Evolutionary conservation across 2,888 invertebrate genomes (phyloP).

Genomic region (Tuta absoluta): DNA sequence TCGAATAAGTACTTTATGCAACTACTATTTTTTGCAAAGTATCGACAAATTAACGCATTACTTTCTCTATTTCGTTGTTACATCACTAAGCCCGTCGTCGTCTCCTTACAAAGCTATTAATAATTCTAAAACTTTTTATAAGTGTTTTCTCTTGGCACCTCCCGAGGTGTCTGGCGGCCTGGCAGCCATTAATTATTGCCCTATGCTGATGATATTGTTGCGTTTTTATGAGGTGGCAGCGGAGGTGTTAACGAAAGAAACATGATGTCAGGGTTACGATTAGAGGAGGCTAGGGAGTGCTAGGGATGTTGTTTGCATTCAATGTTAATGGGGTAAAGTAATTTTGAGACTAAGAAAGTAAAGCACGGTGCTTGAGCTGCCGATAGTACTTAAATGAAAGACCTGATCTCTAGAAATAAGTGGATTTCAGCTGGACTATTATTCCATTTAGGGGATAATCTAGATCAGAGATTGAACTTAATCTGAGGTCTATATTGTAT

Average conservation of each 20-base stretch:
- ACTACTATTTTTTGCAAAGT: background rate
- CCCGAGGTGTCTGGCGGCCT: constrained; percentile 44
- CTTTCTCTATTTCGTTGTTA: background rate
- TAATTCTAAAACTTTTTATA: constrained; percentile 77
- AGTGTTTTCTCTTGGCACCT: constrained; percentile 67
- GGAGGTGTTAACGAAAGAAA: constrained; percentile 24
- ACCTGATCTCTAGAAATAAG: too few species aligned
- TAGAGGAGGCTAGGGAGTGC: constrained; percentile 1
- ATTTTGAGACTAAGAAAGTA: background rate
- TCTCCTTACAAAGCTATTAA: constrained; percentile 74
- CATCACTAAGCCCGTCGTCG: constrained; percentile 43
- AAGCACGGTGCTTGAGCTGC: too few species aligned
- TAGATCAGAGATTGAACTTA: background rate
- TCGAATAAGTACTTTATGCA: too few species aligned
- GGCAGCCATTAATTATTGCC: constrained; percentile 62
- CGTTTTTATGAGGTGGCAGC: constrained; percentile 54
- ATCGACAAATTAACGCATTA: background rate
- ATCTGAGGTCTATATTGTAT: background rate
- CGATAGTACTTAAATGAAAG: too few species aligned
- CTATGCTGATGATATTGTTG: constrained; percentile 69
- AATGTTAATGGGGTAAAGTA: background rate
- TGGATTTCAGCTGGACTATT: too few species aligned
- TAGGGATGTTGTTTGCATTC: constrained; percentile 1
- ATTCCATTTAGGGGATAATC: too few species aligned
- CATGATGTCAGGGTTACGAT: constrained; percentile 8